These are phyloP conservation scores for Drepanosiphum platanoidis DNA, from an alignment of 2,888 invertebrate genomes.

Conservation along the genomic window DNA sequence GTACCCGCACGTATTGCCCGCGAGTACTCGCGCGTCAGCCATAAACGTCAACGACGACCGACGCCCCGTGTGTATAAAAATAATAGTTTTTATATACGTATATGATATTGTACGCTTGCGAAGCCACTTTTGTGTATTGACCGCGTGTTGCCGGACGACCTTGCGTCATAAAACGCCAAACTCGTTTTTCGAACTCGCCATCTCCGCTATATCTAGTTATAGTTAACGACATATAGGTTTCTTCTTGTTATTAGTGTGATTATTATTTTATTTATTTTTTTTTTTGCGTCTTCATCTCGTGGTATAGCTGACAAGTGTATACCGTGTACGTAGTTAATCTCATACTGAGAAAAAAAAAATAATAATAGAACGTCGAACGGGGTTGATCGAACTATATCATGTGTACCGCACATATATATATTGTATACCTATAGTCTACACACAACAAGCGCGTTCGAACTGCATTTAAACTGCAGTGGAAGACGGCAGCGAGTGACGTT, in stretches of 20 bases:
- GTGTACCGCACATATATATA: no score
- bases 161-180: slow-evolving; percentile 48
- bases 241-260: background rate
- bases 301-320: background rate
- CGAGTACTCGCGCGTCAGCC: background rate
- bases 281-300: background rate
- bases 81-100: background rate
- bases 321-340: background rate
- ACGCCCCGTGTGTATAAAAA: slow-evolving; percentile 9
- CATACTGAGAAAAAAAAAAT: background rate
- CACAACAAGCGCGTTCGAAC: background rate
- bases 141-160: slow-evolving; percentile 50
- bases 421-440: no score
- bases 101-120: background rate
- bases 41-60: slow-evolving; percentile 1
- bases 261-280: background rate
- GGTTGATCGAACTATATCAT: no score
- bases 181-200: slow-evolving; percentile 30
- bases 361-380: background rate
- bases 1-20: no score
- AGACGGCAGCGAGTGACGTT: background rate
- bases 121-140: slow-evolving; percentile 8
- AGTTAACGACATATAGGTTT: background rate
- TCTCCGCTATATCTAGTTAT: background rate
- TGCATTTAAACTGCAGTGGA: background rate